Percentiles rank a stretch among this genome's conserved stretches.
Conservation (phyloP, 2,797 vertebrate species). For the Platalea minor region DNA sequence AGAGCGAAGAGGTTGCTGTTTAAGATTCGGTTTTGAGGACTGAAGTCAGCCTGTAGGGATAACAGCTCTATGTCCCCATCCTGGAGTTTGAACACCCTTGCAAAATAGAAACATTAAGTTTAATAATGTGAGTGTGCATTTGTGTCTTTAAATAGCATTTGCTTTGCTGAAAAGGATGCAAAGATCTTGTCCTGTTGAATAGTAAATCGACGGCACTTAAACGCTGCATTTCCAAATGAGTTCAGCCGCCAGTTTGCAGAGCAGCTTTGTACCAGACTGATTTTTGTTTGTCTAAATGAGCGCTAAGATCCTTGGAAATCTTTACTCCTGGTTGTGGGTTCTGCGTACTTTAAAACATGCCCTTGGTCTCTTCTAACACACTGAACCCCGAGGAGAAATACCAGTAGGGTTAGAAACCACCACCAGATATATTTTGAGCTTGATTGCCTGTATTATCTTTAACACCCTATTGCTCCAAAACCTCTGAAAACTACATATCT, state of each 20-base stretch:
- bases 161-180: not conserved
- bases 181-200: not conserved
- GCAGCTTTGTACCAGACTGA: not conserved
- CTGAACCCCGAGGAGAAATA: conserved; percentile 59
- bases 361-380: conserved; percentile 38
- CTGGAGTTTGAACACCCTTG: not conserved
- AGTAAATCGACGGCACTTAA: not conserved
- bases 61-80: not conserved
- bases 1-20: not conserved
- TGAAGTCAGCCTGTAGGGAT: not conserved
- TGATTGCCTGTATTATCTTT: conserved; percentile 54
- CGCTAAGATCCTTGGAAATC: conserved; percentile 31
- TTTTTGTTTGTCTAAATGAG: not conserved
- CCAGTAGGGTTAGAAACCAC: conserved; percentile 60
- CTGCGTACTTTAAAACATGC: conserved; percentile 26
- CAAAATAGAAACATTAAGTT: not conserved
- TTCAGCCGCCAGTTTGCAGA: not conserved
- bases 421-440: conserved; percentile 55
- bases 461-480: conserved; percentile 48
- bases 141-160: conserved; percentile 15
- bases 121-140: not conserved
- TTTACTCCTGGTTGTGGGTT: conserved; percentile 35
- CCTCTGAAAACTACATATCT: conserved; percentile 48
- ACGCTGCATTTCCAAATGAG: not conserved
- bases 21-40: conserved; percentile 24